Conservation (phyloP, 2,888 invertebrate genomes). For the Celastrina argiolus region DNA sequence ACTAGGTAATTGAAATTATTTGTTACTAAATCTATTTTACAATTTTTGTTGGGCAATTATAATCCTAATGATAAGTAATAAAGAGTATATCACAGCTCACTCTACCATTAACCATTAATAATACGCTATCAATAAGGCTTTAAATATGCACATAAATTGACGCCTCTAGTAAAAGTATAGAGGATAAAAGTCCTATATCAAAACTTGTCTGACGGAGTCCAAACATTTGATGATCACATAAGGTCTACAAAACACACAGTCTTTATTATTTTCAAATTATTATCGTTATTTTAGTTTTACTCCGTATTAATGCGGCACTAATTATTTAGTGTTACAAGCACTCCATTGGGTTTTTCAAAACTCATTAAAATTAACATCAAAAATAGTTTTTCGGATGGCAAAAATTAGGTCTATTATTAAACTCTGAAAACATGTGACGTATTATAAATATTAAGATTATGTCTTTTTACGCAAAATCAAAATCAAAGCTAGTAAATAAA, state of each 20-base stretch:
- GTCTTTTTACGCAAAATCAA: background rate
- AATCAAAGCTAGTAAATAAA: background rate
- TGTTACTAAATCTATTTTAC: background rate
- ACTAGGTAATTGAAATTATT: background rate
- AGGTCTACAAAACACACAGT: conserved; percentile 16
- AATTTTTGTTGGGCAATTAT: background rate
- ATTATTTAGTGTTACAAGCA: background rate
- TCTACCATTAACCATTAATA: conserved; percentile 7
- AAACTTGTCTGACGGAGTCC: conserved; percentile 10
- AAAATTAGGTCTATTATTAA: background rate
- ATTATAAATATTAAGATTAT: background rate
- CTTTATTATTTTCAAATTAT: background rate
- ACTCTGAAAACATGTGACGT: background rate
- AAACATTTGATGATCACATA: conserved; percentile 8
- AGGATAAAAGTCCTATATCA: conserved; percentile 19
- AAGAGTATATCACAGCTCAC: conserved; percentile 20
- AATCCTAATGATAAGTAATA: conserved; percentile 17
- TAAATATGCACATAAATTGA: conserved; percentile 14
- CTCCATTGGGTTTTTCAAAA: background rate
- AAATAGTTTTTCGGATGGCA: background rate
- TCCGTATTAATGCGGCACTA: background rate
- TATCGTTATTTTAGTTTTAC: background rate
- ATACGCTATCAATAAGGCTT: conserved; percentile 17
- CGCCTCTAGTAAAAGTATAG: conserved; percentile 7
- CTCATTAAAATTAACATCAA: background rate